These are phyloP conservation scores for Gasteruption jaculator DNA, from an alignment of 2,888 invertebrate genomes.

Conservation along the genomic window DNA sequence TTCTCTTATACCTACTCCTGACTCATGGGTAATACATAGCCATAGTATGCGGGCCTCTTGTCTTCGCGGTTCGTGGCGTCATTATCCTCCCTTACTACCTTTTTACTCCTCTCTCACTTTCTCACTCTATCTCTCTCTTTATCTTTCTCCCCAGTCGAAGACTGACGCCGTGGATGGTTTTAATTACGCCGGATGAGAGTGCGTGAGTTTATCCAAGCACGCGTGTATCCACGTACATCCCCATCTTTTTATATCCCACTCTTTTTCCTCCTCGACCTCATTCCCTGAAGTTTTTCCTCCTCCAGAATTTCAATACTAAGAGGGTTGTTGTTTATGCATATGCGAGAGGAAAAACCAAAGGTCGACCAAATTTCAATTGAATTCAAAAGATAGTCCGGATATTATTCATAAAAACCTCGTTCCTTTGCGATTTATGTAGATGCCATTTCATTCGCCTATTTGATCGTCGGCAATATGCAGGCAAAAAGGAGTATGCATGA, in stretches of 20 bases:
- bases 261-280: no score
- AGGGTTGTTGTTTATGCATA: no score
- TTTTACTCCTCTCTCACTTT: not conserved
- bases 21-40: no score
- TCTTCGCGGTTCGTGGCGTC: slow-evolving; percentile 31
- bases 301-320: no score
- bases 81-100: slow-evolving; percentile 29
- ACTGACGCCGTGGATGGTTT: slow-evolving; percentile 43
- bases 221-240: slow-evolving; percentile 16
- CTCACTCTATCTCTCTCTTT: slow-evolving; percentile 22
- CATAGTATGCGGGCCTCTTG: slow-evolving; percentile 28
- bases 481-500: not conserved
- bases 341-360: no score
- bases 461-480: no score
- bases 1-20: no score
- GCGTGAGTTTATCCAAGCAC: slow-evolving; percentile 29
- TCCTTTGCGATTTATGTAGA: no score
- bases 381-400: no score
- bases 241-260: slow-evolving; percentile 6
- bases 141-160: slow-evolving; percentile 25
- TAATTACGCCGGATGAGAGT: slow-evolving; percentile 50
- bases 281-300: no score
- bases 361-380: no score
- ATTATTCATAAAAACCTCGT: no score
- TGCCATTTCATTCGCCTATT: not conserved